Base-by-base conservation (phyloP, 2,888 invertebrate species). In the Clunio marinus region DNA sequence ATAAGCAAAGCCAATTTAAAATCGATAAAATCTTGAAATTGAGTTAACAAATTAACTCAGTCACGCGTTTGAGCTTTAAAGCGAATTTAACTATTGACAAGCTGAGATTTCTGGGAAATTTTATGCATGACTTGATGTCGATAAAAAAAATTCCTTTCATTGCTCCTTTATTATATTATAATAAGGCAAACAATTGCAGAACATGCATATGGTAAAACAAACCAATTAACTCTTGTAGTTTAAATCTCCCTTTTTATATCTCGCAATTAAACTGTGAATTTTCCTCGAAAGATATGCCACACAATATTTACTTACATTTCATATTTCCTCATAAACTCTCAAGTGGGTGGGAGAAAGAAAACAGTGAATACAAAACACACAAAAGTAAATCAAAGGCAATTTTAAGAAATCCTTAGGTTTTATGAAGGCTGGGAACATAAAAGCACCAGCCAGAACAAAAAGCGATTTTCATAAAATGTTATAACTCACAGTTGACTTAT, bases 371-470 rank as follows among this genome's bases (percentile, higher is more conserved):
- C n/a, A n/a, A n/a, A n/a, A n/a, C n/a, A n/a, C n/a, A n/a, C n/a
- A 51, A 17, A 45, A 65, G 45, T 65, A 65, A 65, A 65, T 65
- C 46, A 65, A 65, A 65, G 63, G 45, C 63, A 45, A 45, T 63
- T 45, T 63, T 24, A 58, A 59, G 27, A n/a, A 25, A 35, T 35
- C n/a, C n/a, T 35, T 35, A 55, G 51, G 22, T 22, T 24, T 22
- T 13, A 5, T 46, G n/a, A 46, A 13, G 35, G n/a, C 35, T 35
- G 35, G n/a, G 35, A n/a, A n/a, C 2, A 41, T 41, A 41, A 41
- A 41, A 41, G n/a, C n/a, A 51, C 10, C 20, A 24, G 24, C n/a
- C 15, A 2, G 2, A 59, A 59, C 7, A 58, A 58, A 58, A 60
- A 60, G 22, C 62, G 62, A 24, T 62, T 62, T 62, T 37, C 35